These are phyloP conservation scores for Formica exsecta DNA, from an alignment of 1,140 invertebrate species.

Conservation along the genomic window DNA sequence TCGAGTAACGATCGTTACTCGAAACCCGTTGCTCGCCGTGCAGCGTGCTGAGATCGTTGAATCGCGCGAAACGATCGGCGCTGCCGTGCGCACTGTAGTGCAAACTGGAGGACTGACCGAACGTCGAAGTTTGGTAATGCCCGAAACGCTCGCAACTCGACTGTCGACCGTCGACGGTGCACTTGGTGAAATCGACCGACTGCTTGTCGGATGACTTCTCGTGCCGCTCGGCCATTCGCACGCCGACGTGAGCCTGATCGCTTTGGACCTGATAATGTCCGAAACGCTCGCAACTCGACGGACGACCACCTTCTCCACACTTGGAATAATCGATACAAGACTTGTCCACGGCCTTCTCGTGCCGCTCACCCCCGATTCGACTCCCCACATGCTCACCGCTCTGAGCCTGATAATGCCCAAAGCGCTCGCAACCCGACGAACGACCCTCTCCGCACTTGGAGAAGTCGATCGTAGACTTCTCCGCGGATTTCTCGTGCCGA, in stretches of 20 bases:
- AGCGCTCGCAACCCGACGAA: slow-evolving; percentile 73
- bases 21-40: slow-evolving; percentile 68
- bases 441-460: slow-evolving; percentile 64
- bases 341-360: slow-evolving; percentile 76
- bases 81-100: slow-evolving; percentile 58
- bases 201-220: slow-evolving; percentile 75
- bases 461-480: slow-evolving; percentile 72
- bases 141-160: slow-evolving; percentile 73
- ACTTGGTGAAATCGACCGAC: slow-evolving; percentile 65
- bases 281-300: slow-evolving; percentile 74
- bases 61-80: slow-evolving; percentile 73
- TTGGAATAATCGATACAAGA: slow-evolving; percentile 69
- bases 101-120: slow-evolving; percentile 68
- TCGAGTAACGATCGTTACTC: slow-evolving; percentile 37
- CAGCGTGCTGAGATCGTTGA: slow-evolving; percentile 69
- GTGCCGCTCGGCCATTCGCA: slow-evolving; percentile 56
- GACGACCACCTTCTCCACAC: slow-evolving; percentile 58
- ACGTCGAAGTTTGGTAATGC: slow-evolving; percentile 70
- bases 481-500: slow-evolving; percentile 73
- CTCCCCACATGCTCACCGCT: slow-evolving; percentile 69
- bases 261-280: slow-evolving; percentile 69
- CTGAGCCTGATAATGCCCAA: slow-evolving; percentile 69
- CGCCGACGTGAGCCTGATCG: slow-evolving; percentile 58
- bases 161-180: slow-evolving; percentile 63
- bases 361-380: slow-evolving; percentile 63